Conservation (phyloP, 2,888 invertebrate genomes). For the Nomada goodeniana region DNA sequence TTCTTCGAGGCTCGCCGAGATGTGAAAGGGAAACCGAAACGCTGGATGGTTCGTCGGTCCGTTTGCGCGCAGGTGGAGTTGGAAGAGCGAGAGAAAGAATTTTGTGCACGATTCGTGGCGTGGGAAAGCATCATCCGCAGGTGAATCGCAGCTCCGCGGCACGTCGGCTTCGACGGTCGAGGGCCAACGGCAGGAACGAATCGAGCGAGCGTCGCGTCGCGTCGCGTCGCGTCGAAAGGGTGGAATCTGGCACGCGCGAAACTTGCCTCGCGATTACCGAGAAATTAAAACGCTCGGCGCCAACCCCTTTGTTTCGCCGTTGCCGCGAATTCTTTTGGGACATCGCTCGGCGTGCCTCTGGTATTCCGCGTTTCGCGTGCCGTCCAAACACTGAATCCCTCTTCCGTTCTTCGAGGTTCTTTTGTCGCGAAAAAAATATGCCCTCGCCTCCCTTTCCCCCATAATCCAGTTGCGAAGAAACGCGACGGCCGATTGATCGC, state of each 20-base stretch:
- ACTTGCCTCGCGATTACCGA: constrained; percentile 77
- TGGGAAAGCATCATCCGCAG: constrained; percentile 51
- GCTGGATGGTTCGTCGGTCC: background rate
- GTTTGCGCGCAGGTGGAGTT: background rate
- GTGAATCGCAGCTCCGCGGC: constrained; percentile 69
- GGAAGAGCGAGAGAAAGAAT: constrained; percentile 26
- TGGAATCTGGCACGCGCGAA: constrained; percentile 76
- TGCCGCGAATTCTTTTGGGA: constrained; percentile 23
- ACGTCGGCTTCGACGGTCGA: constrained; percentile 63
- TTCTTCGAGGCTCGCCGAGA: no score
- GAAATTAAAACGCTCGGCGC: constrained; percentile 64
- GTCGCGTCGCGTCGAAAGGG: constrained; percentile 45
- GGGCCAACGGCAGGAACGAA: constrained; percentile 38
- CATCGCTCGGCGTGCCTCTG: background rate
- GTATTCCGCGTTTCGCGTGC: background rate
- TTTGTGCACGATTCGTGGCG: constrained; percentile 1
- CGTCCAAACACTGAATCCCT: no score
- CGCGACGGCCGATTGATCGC: background rate
- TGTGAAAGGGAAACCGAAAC: background rate
- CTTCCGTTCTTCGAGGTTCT: no score
- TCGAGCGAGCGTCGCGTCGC: constrained; percentile 30
- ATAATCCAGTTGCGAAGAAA: background rate
- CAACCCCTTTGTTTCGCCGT: constrained; percentile 49
- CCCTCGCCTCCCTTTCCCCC: accelerated
- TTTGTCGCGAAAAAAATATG: no score